Conservation (phyloP, 2,888 invertebrate species). For the Drosophila paramelanica region DNA sequence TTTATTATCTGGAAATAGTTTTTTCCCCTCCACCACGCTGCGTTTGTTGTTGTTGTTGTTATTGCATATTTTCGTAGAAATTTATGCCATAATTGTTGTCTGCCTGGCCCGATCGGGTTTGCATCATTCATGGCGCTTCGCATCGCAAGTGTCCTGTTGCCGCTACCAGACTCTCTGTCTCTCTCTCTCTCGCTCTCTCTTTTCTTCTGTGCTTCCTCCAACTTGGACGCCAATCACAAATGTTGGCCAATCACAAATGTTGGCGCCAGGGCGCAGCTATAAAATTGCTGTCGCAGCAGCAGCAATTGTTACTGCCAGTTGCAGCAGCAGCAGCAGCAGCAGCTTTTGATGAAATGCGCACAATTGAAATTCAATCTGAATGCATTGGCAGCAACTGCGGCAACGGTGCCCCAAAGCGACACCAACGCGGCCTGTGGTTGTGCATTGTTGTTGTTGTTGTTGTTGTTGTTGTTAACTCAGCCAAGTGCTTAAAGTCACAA, state of each 20-base stretch:
- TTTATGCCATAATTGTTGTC: constrained; percentile 43
- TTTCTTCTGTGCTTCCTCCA: neutral
- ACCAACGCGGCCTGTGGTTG: constrained; percentile 37
- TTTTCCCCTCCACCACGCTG: constrained; percentile 17
- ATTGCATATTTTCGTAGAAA: constrained; percentile 40
- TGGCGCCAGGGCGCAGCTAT: constrained; percentile 42
- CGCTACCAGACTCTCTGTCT: neutral
- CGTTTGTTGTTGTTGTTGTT: constrained; percentile 1
- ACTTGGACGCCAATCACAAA: constrained; percentile 26
- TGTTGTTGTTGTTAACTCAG: constrained; percentile 9
- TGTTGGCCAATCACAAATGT: constrained; percentile 35
- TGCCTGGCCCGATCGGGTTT: constrained; percentile 21
- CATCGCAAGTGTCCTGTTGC: constrained; percentile 25
- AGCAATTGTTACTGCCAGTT: constrained; percentile 11
- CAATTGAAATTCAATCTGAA: constrained; percentile 50
- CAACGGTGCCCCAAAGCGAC: constrained; percentile 28
- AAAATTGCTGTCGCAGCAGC: constrained; percentile 37
- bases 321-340: constrained; percentile 17
- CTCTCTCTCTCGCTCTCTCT: neutral
- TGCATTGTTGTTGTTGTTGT: constrained; percentile 6
- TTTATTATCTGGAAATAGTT: constrained; percentile 64
- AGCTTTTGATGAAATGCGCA: constrained; percentile 38
- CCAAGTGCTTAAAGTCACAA: constrained; percentile 19
- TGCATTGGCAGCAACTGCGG: constrained; percentile 17
- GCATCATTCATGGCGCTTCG: constrained; percentile 26